Evolutionary conservation across 2,113 vertebrate genomes (phyloP).

Genomic region (Urocolius indicus): DNA sequence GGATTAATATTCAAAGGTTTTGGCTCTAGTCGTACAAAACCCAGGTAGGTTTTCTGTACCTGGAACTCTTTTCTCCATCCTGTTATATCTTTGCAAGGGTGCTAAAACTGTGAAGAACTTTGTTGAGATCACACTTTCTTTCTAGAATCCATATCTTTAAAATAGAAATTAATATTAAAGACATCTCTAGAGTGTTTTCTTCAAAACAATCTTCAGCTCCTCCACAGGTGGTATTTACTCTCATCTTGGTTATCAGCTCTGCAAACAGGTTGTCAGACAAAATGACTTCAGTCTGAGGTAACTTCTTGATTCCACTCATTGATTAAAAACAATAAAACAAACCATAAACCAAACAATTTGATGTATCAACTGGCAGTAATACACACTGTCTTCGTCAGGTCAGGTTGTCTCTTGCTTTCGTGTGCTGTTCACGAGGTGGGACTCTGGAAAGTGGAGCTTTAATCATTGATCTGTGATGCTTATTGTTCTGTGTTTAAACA

Average conservation of each 20-base stretch:
- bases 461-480: neutral
- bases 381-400: neutral
- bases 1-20: constrained; percentile 11
- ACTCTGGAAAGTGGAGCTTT: neutral
- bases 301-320: neutral
- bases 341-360: neutral
- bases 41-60: neutral
- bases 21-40: neutral
- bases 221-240: neutral
- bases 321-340: neutral
- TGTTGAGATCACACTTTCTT: neutral
- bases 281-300: neutral
- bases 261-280: neutral
- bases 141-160: neutral
- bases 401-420: no score
- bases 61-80: neutral
- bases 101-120: neutral
- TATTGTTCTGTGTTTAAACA: neutral
- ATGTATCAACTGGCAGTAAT: neutral
- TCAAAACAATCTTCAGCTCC: neutral
- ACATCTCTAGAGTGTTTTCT: neutral
- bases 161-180: neutral
- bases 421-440: neutral
- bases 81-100: neutral
- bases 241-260: neutral